Evolutionary conservation across 2,888 invertebrate genomes (phyloP).

Genomic region (Mesorhabditis belari): DNA sequence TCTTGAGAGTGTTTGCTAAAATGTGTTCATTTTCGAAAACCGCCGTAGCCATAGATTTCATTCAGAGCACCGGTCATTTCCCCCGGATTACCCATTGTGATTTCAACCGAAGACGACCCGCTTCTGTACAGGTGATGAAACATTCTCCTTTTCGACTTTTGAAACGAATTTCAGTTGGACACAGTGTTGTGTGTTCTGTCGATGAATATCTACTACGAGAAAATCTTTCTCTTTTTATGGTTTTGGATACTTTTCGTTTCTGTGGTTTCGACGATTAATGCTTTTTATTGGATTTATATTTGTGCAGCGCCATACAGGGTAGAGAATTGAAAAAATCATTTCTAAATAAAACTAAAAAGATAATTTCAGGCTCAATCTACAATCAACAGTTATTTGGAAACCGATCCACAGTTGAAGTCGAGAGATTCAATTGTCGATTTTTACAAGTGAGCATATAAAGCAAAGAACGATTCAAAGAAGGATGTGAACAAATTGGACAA

Average conservation of each 20-base stretch:
- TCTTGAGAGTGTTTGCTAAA: no score
- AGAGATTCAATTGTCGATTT: neutral
- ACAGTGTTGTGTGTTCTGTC: conserved; percentile 50
- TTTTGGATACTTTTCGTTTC: conserved; percentile 51
- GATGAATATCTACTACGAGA: conserved; percentile 52
- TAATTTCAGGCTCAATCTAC: neutral
- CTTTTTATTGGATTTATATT: conserved; percentile 30
- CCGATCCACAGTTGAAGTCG: neutral
- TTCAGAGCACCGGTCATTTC: conserved; percentile 46
- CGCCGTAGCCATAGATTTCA: neutral
- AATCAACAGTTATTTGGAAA: neutral
- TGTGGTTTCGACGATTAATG: conserved; percentile 36
- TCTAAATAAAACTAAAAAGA: neutral
- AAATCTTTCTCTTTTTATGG: conserved; percentile 51
- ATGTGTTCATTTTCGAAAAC: no score
- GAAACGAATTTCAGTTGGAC: conserved; percentile 39
- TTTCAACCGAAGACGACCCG: conserved; percentile 40
- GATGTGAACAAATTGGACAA: no score
- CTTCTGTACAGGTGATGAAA: conserved; percentile 35
- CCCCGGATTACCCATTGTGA: conserved; percentile 51
- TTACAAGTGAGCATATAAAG: neutral
- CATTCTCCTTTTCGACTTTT: neutral
- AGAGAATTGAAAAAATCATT: neutral
- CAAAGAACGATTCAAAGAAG: no score
- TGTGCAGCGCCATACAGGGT: neutral